Base-by-base conservation (phyloP, 2,888 invertebrate genomes). In the Amphipoea lucens region DNA sequence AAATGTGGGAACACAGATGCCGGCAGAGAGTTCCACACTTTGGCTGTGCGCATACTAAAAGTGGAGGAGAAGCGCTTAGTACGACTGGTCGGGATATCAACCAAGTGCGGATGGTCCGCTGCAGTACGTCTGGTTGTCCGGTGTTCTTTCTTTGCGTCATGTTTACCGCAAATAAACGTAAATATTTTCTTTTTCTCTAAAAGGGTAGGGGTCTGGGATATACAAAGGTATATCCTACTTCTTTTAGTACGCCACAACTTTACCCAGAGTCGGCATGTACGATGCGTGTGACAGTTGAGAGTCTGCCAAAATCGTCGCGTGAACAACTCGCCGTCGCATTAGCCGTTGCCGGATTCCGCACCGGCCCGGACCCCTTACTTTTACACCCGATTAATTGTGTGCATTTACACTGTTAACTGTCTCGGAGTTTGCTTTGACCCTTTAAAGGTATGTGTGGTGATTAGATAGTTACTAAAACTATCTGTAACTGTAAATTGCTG, bases 211-310 rank as follows among this genome's bases (percentile, higher is more conserved):
- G 12, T 1, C n/a, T 60, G 11, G n/a, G 11, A 60, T 60, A 60
- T 60, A n/a, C 11, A 11, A n/a, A 48, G 1, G 73, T 40, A 83
- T 76, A 87, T 82, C 77, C 76, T 14, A 29, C 79, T 89, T 87
- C 91, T 90, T 72, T 23, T 20, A 84, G 70, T 92, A 88, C 74
- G 60, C 0, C 12, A 67, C 51, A 63, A 29, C 14, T 79, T 71
- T 62, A 72, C 51, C 69, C 48, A 17, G 80, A 89, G 87, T 86
- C 90, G 85, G 90, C 89, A 91, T 90, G 91, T 91, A 91, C 94
- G 92, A 94, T 95, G 96, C 95, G 96, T 95, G 96, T 94, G 96
- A 96, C 96, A 95, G 94, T 95, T 95, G 95, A 96, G 91, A 93
- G 92, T 93, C 93, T 96, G 96, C 96, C 96, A 96, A 96, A 85